These are phyloP conservation scores for Oryzias javanicus DNA, from an alignment of 2,113 vertebrate species.

Conservation along the genomic window DNA sequence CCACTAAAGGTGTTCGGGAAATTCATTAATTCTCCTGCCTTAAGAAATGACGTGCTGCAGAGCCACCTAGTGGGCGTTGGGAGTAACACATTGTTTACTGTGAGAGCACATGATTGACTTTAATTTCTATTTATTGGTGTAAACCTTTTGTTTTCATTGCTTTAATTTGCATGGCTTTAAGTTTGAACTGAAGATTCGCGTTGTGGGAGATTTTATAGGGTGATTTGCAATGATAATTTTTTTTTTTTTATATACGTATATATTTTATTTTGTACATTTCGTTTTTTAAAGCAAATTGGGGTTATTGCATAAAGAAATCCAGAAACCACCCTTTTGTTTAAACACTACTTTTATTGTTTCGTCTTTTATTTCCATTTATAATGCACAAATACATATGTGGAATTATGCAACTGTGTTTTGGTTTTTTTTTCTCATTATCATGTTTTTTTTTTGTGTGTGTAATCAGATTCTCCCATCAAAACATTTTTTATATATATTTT, in stretches of 20 bases:
- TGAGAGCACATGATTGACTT: slow-evolving; percentile 28
- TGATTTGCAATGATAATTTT: slow-evolving; percentile 37
- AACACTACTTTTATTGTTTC: slow-evolving; percentile 61
- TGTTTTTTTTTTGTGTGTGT: not conserved
- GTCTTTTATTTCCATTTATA: slow-evolving; percentile 63
- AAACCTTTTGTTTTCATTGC: slow-evolving; percentile 21
- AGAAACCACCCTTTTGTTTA: slow-evolving; percentile 21
- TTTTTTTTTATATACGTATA: slow-evolving; percentile 27
- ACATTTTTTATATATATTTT: not conserved
- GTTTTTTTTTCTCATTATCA: not conserved
- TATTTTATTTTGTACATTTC: slow-evolving; percentile 60
- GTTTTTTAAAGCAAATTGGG: slow-evolving; percentile 27
- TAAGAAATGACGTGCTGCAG: slow-evolving; percentile 26
- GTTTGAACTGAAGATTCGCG: slow-evolving; percentile 63
- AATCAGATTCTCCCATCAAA: not conserved
- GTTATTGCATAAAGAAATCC: slow-evolving; percentile 17
- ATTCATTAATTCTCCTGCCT: not conserved
- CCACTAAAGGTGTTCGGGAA: not conserved
- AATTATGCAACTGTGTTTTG: slow-evolving; percentile 48
- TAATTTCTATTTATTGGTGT: slow-evolving; percentile 55
- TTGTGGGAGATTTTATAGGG: slow-evolving; percentile 45
- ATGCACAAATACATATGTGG: slow-evolving; percentile 72
- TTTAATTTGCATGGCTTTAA: slow-evolving; percentile 72
- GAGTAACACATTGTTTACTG: slow-evolving; percentile 53
- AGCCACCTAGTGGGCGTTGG: slow-evolving; percentile 64